Evolutionary conservation across 2,888 invertebrate genomes (phyloP).

Genomic region (Charanyca ferruginea): DNA sequence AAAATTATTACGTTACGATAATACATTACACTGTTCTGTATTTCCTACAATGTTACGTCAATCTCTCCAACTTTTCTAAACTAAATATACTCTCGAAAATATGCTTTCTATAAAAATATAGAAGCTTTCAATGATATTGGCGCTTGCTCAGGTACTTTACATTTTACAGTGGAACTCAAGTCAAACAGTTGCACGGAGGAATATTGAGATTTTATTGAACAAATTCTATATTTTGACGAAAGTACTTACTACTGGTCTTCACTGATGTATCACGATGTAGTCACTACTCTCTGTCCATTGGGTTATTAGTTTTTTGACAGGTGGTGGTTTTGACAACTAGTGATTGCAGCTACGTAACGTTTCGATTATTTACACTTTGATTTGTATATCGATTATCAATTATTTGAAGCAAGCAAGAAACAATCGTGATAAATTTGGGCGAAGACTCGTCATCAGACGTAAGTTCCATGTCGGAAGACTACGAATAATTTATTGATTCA

Average conservation of each 20-base stretch:
- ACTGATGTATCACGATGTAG: constrained; percentile 2
- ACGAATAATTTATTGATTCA: too few species aligned
- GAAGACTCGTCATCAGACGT: too few species aligned
- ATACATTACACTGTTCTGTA: neutral
- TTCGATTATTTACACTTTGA: too few species aligned
- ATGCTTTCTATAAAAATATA: constrained; percentile 43
- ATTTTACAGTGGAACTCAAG: constrained; percentile 69
- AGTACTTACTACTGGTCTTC: constrained; percentile 31
- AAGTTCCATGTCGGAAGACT: too few species aligned
- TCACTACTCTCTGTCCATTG: neutral
- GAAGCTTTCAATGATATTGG: constrained; percentile 78
- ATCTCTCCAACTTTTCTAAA: constrained; percentile 2
- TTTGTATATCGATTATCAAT: too few species aligned
- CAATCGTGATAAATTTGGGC: too few species aligned
- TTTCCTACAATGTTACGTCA: constrained; percentile 20
- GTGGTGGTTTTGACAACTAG: too few species aligned
- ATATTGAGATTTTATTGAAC: constrained; percentile 79
- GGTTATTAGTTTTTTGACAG: too few species aligned
- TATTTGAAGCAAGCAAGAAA: too few species aligned
- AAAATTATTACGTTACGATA: too few species aligned
- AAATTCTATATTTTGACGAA: constrained; percentile 55
- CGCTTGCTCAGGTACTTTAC: constrained; percentile 62
- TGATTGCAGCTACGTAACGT: too few species aligned
- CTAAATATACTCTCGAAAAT: constrained; percentile 14
- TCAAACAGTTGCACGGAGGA: constrained; percentile 75